Evolutionary conservation across 2,113 vertebrate species (phyloP).

Genomic region (Pterocles burchelli): DNA sequence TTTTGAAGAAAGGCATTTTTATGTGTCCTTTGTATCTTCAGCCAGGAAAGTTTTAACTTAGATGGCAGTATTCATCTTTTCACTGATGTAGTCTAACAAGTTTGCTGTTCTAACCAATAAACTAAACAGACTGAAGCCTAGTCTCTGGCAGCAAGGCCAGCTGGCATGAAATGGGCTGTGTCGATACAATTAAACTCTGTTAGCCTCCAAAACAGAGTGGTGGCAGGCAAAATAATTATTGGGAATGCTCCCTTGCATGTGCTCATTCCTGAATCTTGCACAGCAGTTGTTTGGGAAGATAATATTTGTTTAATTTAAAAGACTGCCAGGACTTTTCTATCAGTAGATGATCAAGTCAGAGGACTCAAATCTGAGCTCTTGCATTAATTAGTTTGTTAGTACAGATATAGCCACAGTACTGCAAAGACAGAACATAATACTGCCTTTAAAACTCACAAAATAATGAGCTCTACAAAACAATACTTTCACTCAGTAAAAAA

Average conservation of each 20-base stretch:
- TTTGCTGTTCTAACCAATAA: neutral
- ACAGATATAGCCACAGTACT: neutral
- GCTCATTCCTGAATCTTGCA: neutral
- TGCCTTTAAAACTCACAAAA: neutral
- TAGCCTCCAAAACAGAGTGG: neutral
- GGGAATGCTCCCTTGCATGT: neutral
- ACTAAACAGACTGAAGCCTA: neutral
- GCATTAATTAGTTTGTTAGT: neutral
- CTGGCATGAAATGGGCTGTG: neutral
- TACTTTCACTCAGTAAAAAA: neutral
- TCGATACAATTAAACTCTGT: constrained; percentile 1
- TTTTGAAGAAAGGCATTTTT: constrained; percentile 24
- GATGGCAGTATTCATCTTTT: constrained; percentile 5
- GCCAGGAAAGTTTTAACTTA: neutral
- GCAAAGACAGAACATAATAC: neutral
- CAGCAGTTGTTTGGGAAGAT: neutral
- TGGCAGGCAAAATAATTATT: neutral
- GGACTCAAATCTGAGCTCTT: neutral
- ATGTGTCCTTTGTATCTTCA: neutral
- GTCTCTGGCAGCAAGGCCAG: neutral
- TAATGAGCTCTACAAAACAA: neutral
- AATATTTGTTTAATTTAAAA: neutral
- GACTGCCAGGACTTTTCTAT: neutral
- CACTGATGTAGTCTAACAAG: neutral
- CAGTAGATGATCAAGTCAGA: neutral